Conservation (phyloP, 2,113 vertebrate genomes). For the Pachypanchax playfairii region DNA sequence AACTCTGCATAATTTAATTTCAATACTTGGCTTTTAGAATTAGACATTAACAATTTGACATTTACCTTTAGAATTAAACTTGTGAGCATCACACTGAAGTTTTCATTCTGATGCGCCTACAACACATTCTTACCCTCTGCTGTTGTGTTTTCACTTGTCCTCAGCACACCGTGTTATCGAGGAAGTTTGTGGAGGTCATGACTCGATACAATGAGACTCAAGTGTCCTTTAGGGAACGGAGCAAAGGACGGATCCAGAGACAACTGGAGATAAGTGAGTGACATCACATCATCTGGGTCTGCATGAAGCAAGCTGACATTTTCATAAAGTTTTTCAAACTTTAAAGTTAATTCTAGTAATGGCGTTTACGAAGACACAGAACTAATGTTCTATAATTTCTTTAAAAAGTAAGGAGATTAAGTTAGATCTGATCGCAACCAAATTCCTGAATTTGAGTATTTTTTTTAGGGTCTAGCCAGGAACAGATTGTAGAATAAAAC, state of each 20-base stretch:
- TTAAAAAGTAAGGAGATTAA: too few relatives aligned
- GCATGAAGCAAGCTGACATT: neutral
- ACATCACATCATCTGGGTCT: neutral
- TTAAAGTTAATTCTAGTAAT: too few relatives aligned
- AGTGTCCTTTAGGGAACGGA: slow-evolving; percentile 91
- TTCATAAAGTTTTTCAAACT: neutral
- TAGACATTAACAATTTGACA: too few relatives aligned
- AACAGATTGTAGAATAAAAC: neutral
- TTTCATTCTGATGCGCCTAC: neutral
- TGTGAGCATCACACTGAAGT: neutral
- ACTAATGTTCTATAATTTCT: too few relatives aligned
- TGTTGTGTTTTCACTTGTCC: slow-evolving; percentile 15
- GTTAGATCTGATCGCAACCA: neutral
- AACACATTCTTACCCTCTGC: slow-evolving; percentile 8
- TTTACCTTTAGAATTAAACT: neutral
- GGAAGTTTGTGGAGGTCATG: slow-evolving; percentile 97
- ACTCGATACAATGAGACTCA: slow-evolving; percentile 92
- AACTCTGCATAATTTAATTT: too few relatives aligned
- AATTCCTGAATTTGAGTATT: neutral
- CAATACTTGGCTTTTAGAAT: too few relatives aligned
- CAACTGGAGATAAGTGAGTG: slow-evolving; percentile 97
- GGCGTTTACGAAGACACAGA: too few relatives aligned
- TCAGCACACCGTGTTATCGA: slow-evolving; percentile 89
- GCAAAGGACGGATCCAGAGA: slow-evolving; percentile 93
- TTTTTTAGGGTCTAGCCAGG: too few relatives aligned